Evolutionary conservation across 2,113 vertebrate species (phyloP), one percentile per base, ranked within the genome.

Genomic region (Heptranchias perlo): DNA sequence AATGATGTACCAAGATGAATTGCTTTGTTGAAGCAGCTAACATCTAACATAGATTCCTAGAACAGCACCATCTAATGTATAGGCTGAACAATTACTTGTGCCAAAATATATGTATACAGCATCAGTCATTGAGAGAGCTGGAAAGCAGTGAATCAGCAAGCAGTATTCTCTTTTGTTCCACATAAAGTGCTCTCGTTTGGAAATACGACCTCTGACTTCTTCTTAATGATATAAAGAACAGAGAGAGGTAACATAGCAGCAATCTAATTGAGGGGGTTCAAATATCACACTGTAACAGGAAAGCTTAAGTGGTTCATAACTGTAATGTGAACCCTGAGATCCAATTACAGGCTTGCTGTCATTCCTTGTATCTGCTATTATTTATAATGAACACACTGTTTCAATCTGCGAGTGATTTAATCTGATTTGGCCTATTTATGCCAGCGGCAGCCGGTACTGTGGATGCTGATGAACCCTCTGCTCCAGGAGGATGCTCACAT

Each of bases 371-470:
- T 93, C 89, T 93, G 89, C 89, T 93, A 62, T 93, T 93, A 93
- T 93, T 62, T 62, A 93, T 93, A 93, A 93, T 93, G 89, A 93
- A 93, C 89, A 93, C 89, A 93, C 89, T 93, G 89, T 62, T 62
- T 93, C 89, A 93, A 93, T 93, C 87, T 54, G 52, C 31, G 28
- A 91, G 87, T 54, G 10, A 91, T 91, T 91, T 91, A 54, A 91
- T 91, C 58, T 93, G 89, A 61, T 93, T 10, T 93, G 89, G 89
- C 89, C 89, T 39, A 93, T 39, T 93, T 62, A 62, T 93, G 89
- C 87, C 87, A 91, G 54, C 89, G 39, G 35, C 89, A 93, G 35
- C 89, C 58, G 23, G 35, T 39, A 23, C n/a, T 1, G 35, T 62
- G 35, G 58, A 62, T 62, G 89, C 14, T 93, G 89, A 93, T 93